These are phyloP conservation scores for Antennarius striatus DNA, from an alignment of 2,113 vertebrate genomes.

Conservation along the genomic window DNA sequence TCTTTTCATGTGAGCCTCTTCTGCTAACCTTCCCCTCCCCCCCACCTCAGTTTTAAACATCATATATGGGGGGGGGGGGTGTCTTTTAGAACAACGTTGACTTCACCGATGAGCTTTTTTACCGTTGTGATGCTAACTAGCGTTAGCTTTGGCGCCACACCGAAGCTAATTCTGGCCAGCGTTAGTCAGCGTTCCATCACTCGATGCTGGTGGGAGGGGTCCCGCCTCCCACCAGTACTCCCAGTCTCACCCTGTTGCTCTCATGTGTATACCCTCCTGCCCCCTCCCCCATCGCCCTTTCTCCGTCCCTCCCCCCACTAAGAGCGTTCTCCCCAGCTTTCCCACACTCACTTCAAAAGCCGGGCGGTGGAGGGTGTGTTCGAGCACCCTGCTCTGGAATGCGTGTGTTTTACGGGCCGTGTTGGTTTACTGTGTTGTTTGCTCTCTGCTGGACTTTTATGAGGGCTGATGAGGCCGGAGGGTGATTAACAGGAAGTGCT, in stretches of 20 bases:
- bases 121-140: too few species aligned
- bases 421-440: conserved; percentile 75
- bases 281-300: not conserved
- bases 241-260: conserved; percentile 9
- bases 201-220: too few species aligned
- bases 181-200: too few species aligned
- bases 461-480: conserved; percentile 63
- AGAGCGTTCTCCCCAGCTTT: conserved; percentile 78
- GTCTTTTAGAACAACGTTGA: too few species aligned
- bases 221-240: too few species aligned
- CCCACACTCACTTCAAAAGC: conserved; percentile 78
- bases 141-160: too few species aligned
- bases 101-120: too few species aligned
- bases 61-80: too few species aligned
- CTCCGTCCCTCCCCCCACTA: conserved; percentile 21
- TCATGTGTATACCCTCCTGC: conserved; percentile 11
- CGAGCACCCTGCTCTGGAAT: conserved; percentile 75
- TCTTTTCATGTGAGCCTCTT: too few species aligned
- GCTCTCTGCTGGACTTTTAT: conserved; percentile 73
- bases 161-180: too few species aligned
- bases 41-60: too few species aligned
- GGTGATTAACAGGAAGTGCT: conserved; percentile 46
- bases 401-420: conserved; percentile 70
- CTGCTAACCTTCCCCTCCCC: too few species aligned
- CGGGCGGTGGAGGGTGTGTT: conserved; percentile 69